These are phyloP conservation scores for Gandaritis pyraliata DNA, from an alignment of 2,888 invertebrate species.

Conservation along the genomic window DNA sequence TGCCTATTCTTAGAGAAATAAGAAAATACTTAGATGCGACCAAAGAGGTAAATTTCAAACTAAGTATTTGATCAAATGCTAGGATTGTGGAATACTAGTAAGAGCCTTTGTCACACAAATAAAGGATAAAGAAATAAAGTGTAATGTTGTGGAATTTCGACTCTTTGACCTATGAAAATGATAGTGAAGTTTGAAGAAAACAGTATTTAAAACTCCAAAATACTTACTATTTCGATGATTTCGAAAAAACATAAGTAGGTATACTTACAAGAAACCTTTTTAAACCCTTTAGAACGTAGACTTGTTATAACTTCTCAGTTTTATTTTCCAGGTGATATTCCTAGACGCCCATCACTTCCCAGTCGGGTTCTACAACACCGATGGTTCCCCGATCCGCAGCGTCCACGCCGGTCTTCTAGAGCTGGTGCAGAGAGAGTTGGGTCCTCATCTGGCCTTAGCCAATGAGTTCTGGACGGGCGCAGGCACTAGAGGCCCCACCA, in stretches of 20 bases:
- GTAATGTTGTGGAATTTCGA: no score
- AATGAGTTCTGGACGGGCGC: conserved; percentile 67
- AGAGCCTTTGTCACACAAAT: no score
- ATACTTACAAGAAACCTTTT: no score
- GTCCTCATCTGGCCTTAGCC: conserved; percentile 79
- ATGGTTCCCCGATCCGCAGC: conserved; percentile 70
- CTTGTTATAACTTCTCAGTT: background rate
- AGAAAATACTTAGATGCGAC: conserved; percentile 87
- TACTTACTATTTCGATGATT: no score
- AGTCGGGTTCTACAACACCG: conserved; percentile 82
- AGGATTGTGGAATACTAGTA: no score
- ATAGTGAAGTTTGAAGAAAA: no score
- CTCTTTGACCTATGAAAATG: no score
- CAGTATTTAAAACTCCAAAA: no score
- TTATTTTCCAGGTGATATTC: conserved; percentile 84
- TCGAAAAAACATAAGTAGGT: no score
- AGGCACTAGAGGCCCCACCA: conserved; percentile 73
- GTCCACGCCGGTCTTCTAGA: conserved; percentile 84
- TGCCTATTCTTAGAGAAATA: conserved; percentile 87
- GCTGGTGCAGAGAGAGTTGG: conserved; percentile 82
- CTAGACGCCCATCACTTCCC: conserved; percentile 94
- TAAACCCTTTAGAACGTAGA: no score
- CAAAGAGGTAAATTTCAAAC: conserved; percentile 80
- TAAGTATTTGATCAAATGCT: background rate
- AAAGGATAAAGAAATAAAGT: no score